These are phyloP conservation scores for Parazoanthus swiftii DNA, from an alignment of 92 coral and sea anemone species.

Conservation along the genomic window DNA sequence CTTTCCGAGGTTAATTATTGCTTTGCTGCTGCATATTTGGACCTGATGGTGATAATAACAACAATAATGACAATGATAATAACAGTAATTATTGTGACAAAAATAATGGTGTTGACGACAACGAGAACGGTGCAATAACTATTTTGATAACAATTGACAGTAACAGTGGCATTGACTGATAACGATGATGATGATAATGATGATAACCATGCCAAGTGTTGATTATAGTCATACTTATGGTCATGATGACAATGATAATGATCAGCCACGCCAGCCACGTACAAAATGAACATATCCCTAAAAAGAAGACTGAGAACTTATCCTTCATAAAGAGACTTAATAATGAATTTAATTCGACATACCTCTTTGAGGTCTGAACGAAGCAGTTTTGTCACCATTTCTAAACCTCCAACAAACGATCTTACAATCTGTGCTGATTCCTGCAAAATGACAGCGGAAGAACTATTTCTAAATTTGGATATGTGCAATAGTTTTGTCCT, in stretches of 20 bases:
- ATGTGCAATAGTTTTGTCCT: no score
- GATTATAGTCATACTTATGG: no score
- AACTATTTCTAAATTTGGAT: no score
- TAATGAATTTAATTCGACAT: background rate
- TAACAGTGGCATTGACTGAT: background rate
- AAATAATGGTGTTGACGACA: background rate
- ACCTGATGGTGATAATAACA: constrained; percentile 51
- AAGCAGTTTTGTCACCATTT: constrained; percentile 75
- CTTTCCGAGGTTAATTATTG: constrained; percentile 82
- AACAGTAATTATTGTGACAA: background rate
- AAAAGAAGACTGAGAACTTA: background rate
- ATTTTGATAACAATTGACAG: background rate
- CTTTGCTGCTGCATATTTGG: constrained; percentile 65
- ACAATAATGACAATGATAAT: background rate
- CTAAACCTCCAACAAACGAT: constrained; percentile 94
- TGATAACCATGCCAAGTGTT: no score
- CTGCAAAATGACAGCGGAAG: constrained; percentile 43
- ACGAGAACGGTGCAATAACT: background rate
- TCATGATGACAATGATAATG: background rate
- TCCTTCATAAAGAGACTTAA: background rate
- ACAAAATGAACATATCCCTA: no score
- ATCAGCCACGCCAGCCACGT: background rate
- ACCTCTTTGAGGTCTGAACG: constrained; percentile 71
- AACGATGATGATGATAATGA: background rate
- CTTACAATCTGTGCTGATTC: constrained; percentile 94